Percentiles rank a stretch among this genome's conserved stretches.
These are phyloP conservation scores for Euphydryas editha DNA, from an alignment of 2,888 invertebrate genomes.

Conservation along the genomic window DNA sequence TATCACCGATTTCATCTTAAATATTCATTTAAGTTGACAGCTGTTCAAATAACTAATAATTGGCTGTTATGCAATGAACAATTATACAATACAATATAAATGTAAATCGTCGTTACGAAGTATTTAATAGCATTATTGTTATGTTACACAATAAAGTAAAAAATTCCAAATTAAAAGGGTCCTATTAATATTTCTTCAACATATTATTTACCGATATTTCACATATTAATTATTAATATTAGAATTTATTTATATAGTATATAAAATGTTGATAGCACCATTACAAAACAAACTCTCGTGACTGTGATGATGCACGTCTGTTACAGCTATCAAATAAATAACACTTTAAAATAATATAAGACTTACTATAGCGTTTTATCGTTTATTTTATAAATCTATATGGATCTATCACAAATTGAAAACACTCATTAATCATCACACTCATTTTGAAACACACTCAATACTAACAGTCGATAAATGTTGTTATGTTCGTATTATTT, in stretches of 20 bases:
- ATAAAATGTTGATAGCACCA: background rate
- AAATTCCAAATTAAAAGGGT: constrained; percentile 8
- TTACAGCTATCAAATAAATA: background rate
- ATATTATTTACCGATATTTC: constrained; percentile 13
- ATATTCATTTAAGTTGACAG: constrained; percentile 33
- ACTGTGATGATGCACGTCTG: background rate
- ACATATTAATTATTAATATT: background rate
- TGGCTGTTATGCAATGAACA: constrained; percentile 32
- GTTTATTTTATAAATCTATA: too few relatives aligned
- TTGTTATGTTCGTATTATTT: too few relatives aligned
- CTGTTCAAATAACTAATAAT: constrained; percentile 31
- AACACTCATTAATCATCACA: too few relatives aligned
- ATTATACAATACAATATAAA: constrained; percentile 28
- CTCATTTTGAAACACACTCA: too few relatives aligned
- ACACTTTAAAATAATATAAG: background rate
- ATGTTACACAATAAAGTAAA: background rate
- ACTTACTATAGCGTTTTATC: background rate
- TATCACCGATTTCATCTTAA: constrained; percentile 16
- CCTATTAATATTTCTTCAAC: constrained; percentile 12
- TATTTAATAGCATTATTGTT: constrained; percentile 23
- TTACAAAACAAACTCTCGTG: background rate
- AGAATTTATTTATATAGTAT: background rate
- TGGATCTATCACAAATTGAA: too few relatives aligned
- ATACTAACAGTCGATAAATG: too few relatives aligned
- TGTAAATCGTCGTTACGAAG: constrained; percentile 23